Percentiles rank a stretch among this genome's conserved stretches.
Conservation (phyloP, 2,113 vertebrate genomes). For the Coreoperca whiteheadi region DNA sequence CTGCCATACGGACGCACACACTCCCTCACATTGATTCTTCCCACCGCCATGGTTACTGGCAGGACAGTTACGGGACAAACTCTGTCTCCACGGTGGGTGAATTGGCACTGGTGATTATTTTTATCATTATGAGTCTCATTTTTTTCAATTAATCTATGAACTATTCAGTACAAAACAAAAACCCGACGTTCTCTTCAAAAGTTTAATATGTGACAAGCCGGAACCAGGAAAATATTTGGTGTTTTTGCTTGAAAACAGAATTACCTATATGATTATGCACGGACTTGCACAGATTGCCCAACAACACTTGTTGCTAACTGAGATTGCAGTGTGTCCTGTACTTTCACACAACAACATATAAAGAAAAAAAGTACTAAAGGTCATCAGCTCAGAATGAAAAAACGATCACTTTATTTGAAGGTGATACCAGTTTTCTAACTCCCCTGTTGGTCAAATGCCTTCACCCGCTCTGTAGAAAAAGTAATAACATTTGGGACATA, state of each 20-base stretch:
- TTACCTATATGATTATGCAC: neutral
- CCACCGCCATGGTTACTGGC: constrained; percentile 8
- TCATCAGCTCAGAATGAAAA: neutral
- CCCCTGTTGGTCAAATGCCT: too few species aligned
- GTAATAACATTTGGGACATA: too few species aligned
- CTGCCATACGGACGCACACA: neutral
- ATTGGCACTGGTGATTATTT: neutral
- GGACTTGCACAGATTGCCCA: too few species aligned
- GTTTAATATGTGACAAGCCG: neutral
- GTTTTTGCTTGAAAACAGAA: neutral
- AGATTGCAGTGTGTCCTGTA: too few species aligned
- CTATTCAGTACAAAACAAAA: neutral
- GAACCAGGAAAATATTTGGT: neutral
- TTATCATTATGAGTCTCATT: neutral
- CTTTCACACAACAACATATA: neutral
- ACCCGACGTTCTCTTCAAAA: neutral
- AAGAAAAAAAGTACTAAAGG: neutral
- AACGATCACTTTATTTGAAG: too few species aligned
- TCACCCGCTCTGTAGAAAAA: too few species aligned
- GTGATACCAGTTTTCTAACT: too few species aligned
- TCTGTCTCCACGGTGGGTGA: neutral
- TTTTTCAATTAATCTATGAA: neutral
- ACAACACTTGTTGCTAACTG: too few species aligned
- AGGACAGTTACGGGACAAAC: neutral
- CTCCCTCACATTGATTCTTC: neutral